Base-by-base conservation (phyloP, 92 coral and sea anemone species). In the Palythoa grandis region DNA sequence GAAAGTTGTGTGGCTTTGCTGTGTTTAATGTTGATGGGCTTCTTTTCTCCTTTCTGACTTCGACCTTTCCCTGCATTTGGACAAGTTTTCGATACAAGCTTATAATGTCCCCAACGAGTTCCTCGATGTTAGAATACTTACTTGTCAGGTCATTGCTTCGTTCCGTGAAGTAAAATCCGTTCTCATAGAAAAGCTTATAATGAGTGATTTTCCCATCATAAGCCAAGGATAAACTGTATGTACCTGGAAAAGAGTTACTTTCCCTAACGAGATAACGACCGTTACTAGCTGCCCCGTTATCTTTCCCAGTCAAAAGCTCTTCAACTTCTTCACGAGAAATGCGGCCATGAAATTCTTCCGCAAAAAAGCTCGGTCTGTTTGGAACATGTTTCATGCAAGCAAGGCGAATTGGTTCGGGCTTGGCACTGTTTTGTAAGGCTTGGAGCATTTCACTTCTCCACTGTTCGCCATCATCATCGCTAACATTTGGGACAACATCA, bases 181-280 rank as follows among this genome's bases (percentile, higher is more conserved):
- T 86, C 65, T 88, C 91, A 69, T 95, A 95, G 78, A 90, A 95
- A 68, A 96, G 83, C 72, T 93, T 94, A 70, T 93, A 96, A 79
- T 96, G 99, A 38, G 83, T 63, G 60, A 95, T 91, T 73, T 92
- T 91, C 2, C 98, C 98, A 52, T 95, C 99, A 76, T 93, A 95
- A 71, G 93, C 93, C 61, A 96, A 89, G 25, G 99, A 96, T 80
- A 96, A 82, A 76, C 95, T 96, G 82, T 96, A 93, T 76, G 93
- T 95, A 24, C 99, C 99, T 0, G 98, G 98, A 43, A 95, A 96
- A 17, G 95, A 90, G 38, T 91, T 90, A 52, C 99, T 96, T 73
- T 96, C 99, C 20, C 99, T 91, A 5, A 96, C 99, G 17, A 96
- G 87, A 87, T 95, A 96, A 56, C 98, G 90, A 9, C 99, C 99